Evolutionary conservation across 2,113 vertebrate species (phyloP).

Genomic region (Tetrao urogallus): DNA sequence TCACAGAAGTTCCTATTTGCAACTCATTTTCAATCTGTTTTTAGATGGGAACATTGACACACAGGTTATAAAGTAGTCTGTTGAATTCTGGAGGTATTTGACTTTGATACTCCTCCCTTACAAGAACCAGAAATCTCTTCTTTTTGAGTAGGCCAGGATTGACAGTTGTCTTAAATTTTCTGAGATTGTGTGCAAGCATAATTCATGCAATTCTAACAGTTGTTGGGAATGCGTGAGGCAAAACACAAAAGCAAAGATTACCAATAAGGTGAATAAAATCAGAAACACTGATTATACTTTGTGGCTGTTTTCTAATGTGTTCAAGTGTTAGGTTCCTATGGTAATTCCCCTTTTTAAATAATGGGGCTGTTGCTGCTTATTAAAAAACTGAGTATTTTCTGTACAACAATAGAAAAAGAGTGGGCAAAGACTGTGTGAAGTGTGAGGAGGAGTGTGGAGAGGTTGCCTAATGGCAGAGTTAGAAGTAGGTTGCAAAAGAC

Average conservation of each 20-base stretch:
- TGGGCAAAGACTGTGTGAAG: not conserved
- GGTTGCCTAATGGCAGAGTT: not conserved
- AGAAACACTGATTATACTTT: not conserved
- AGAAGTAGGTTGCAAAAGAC: not conserved
- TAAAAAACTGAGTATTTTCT: not conserved
- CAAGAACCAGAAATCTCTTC: not conserved
- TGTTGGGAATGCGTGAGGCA: not conserved
- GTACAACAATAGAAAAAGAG: not conserved
- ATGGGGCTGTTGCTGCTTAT: not conserved
- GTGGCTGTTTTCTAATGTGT: not conserved
- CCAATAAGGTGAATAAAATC: not conserved
- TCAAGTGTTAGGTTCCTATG: not conserved
- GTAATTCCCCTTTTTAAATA: not conserved
- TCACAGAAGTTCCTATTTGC: not conserved
- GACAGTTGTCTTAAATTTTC: not conserved
- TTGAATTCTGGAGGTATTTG: not conserved
- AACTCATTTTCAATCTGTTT: not conserved
- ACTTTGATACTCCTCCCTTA: not conserved
- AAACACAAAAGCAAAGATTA: not conserved
- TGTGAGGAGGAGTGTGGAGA: not conserved
- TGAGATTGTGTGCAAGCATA: not conserved
- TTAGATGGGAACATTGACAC: not conserved
- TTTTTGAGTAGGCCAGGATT: not conserved
- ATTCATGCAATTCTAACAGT: not conserved
- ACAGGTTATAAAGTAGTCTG: not conserved